phyloP scores from a whole-genome alignment of 2,797 vertebrate genomes.

The Falco cherrug region DNA sequence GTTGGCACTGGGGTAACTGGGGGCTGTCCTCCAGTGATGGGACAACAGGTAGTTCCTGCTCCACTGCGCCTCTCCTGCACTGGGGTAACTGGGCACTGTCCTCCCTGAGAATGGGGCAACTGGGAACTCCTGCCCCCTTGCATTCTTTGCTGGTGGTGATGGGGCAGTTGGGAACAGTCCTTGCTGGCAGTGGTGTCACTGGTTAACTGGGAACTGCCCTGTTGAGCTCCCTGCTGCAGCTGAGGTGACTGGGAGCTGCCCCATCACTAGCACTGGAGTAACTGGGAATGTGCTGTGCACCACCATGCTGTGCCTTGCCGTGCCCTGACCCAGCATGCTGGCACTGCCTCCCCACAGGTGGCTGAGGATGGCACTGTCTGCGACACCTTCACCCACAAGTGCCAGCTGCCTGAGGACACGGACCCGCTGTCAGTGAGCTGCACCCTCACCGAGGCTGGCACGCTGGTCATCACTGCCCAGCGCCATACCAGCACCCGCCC shows the following conservation, averaged over 20 bases:
- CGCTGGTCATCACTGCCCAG: slow-evolving; percentile 77
- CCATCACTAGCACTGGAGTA: not conserved
- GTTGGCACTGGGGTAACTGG: not conserved
- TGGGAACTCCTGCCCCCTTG: fast-evolving
- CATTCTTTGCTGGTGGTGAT: not conserved
- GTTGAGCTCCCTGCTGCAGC: not conserved
- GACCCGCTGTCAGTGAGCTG: slow-evolving; percentile 84
- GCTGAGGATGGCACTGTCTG: slow-evolving; percentile 81
- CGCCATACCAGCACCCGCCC: not conserved
- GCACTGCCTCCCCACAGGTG: slow-evolving; percentile 63
- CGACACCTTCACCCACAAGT: slow-evolving; percentile 86
- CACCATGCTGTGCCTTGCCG: not conserved
- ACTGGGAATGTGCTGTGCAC: not conserved
- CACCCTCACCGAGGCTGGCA: slow-evolving; percentile 68
- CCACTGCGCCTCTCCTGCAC: not conserved
- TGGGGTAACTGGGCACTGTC: not conserved
- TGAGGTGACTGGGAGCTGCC: not conserved
- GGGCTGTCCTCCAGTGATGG: not conserved
- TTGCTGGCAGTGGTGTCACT: too few relatives aligned
- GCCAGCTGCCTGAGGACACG: slow-evolving; percentile 84
- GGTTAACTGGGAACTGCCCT: not conserved
- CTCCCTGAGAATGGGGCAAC: not conserved
- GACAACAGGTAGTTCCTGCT: not conserved
- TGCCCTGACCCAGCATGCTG: fast-evolving
- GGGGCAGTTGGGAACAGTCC: not conserved